These are phyloP conservation scores for Saguinus imperator DNA, from an alignment of 2,113 vertebrate genomes.

Conservation along the genomic window DNA sequence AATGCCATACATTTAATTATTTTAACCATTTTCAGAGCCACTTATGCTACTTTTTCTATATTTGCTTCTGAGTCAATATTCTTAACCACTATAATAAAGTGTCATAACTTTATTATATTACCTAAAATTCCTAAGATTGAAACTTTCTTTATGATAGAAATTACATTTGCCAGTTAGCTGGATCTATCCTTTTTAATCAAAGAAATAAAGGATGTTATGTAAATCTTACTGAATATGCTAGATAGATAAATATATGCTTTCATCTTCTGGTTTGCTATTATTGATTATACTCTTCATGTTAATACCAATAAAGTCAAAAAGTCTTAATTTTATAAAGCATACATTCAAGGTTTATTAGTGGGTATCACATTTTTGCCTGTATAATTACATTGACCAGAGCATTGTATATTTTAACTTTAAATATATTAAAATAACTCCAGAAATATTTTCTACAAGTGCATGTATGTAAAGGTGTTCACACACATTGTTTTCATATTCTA, in stretches of 20 bases:
- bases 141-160: neutral
- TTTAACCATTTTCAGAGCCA: neutral
- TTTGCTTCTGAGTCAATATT: neutral
- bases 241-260: neutral
- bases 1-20: neutral
- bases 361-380: neutral
- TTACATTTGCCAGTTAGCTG: neutral
- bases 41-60: neutral
- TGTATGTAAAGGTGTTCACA: neutral
- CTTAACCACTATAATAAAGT: neutral
- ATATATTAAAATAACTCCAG: neutral
- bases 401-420: slow-evolving; percentile 7
- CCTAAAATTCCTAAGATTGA: neutral
- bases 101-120: neutral
- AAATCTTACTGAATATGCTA: neutral
- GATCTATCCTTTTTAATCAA: neutral
- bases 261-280: neutral
- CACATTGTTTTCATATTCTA: neutral
- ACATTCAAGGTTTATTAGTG: neutral
- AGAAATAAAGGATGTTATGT: neutral
- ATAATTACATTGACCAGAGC: neutral
- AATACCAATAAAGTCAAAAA: neutral
- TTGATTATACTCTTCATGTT: neutral
- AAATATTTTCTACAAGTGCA: neutral
- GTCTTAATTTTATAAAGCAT: neutral